Base-by-base conservation (phyloP, 1,140 invertebrate genomes). In the Leguminivora glycinivorella region DNA sequence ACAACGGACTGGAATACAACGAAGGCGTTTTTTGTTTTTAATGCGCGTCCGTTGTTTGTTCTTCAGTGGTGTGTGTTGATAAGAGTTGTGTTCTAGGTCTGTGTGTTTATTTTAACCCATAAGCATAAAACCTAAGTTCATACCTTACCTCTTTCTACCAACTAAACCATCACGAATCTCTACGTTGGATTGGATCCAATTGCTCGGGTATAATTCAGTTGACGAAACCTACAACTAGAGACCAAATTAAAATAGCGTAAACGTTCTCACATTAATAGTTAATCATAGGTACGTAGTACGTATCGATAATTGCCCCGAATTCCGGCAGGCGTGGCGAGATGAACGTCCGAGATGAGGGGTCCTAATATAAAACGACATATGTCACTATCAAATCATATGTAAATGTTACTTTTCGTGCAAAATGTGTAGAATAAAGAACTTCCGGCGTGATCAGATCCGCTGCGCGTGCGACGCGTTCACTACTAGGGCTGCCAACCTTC, bases 381-480 rank as follows among this genome's bases (percentile, higher is more conserved):
- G 56, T 25, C 56, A 14, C 56, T 3, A 26, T 17, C 6, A n/a
- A 26, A 26, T n/a, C 24, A 22, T 60, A 60, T 6, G 26, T 2
- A 9, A n/a, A 29, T 63, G n/a, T 5, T 26, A 5, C 14, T 22
- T 26, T 63, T 4, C 6, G 58, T 26, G 17, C 7, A 70, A 86
- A 80, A 83, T 85, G 82, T 83, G 31, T 22, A 31, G 68, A 63
- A 85, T 81, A 88, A 89, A 86, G 80, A 72, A 78, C 80, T 84
- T 89, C 87, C 85, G 84, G 70, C 73, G 72, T 71, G 60, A 80
- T 86, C 80, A 83, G 78, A 82, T 83, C 78, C 81, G 82, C 75
- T 72, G 56, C 24, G 38, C 47, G 22, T 6, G 34, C 26, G 38
- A 14, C 14, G 22, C 29, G 24, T n/a, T n/a, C n/a, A n/a, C n/a